phyloP scores from a whole-genome alignment of 2,888 invertebrate genomes.

The Cephus rjabovi region DNA sequence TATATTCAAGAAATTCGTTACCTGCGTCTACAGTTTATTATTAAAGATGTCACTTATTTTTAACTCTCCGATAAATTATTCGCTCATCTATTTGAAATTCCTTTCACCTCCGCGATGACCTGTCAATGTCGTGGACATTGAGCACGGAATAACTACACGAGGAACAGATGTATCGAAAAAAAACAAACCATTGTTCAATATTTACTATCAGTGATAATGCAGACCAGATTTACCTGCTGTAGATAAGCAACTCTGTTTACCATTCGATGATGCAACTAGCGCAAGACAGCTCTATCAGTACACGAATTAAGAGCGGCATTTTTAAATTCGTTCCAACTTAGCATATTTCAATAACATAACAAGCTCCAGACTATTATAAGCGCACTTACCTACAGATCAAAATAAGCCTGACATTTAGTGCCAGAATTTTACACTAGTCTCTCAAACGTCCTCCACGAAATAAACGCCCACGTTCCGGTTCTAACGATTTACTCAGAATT shows the following conservation, averaged over 20 bases:
- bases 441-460: too few species aligned
- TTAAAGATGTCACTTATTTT: too few species aligned
- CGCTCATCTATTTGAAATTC: not conserved
- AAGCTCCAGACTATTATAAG: too few species aligned
- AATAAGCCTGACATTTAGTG: not conserved
- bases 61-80: too few species aligned
- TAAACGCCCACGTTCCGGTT: too few species aligned
- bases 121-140: not conserved
- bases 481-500: too few species aligned
- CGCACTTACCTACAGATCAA: not conserved
- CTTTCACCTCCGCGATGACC: too few species aligned
- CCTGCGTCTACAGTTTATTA: too few species aligned
- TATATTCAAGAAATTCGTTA: too few species aligned
- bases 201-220: not conserved
- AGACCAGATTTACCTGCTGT: not conserved
- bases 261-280: constrained; percentile 32
- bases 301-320: constrained; percentile 4
- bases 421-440: not conserved
- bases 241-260: not conserved
- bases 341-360: too few species aligned
- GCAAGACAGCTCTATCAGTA: constrained; percentile 33
- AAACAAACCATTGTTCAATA: not conserved
- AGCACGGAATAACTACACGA: not conserved
- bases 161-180: not conserved
- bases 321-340: too few species aligned